These are phyloP conservation scores for Hipposideros larvatus DNA, from an alignment of 2,797 vertebrate species.

Conservation along the genomic window DNA sequence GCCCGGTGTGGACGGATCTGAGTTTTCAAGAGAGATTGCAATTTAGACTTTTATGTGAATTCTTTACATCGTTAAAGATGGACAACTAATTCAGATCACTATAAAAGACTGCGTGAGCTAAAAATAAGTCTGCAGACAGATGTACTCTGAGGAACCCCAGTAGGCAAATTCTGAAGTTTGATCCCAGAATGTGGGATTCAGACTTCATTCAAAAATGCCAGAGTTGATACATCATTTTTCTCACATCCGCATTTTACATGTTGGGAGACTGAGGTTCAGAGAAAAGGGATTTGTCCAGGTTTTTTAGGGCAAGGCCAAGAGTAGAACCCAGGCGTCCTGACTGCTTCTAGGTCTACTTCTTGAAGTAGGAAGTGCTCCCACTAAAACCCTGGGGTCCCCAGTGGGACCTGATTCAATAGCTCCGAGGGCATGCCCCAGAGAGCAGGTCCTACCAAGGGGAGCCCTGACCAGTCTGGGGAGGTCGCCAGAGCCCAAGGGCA, in stretches of 20 bases:
- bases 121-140: neutral
- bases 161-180: neutral
- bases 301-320: neutral
- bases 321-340: neutral
- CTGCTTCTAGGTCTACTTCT: neutral
- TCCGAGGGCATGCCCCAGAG: neutral
- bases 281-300: neutral
- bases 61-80: neutral
- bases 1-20: neutral
- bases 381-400: neutral
- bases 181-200: neutral
- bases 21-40: neutral
- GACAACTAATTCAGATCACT: neutral
- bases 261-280: neutral
- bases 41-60: neutral
- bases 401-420: accelerated
- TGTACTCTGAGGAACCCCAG: neutral
- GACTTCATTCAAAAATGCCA: neutral
- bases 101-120: neutral
- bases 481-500: constrained; percentile 73
- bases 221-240: neutral
- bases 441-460: constrained; percentile 35
- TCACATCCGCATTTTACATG: neutral
- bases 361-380: neutral
- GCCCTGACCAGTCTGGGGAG: constrained; percentile 26